Percentiles rank a stretch among this genome's conserved stretches.
Conservation (phyloP, 2,888 invertebrate species). For the Agrypnus murinus region DNA sequence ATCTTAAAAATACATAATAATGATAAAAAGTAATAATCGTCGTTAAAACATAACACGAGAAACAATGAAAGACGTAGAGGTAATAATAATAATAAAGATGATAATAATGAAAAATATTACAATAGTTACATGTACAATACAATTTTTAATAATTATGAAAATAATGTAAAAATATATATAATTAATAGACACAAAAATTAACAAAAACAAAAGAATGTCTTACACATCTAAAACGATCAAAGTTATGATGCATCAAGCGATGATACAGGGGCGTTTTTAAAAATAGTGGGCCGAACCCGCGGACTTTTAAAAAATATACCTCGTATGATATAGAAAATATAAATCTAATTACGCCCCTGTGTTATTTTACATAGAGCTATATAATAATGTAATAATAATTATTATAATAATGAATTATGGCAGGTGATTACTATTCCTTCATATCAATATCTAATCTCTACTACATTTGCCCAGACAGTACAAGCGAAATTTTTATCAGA, state of each 20-base stretch:
- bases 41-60: conserved; percentile 54
- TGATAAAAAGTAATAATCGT: conserved; percentile 55
- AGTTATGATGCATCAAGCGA: conserved; percentile 55
- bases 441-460: conserved; percentile 50
- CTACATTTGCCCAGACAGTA: conserved; percentile 52
- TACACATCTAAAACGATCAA: conserved; percentile 44
- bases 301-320: conserved; percentile 44
- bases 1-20: conserved; percentile 57
- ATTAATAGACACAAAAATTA: not conserved
- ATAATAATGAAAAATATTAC: not conserved
- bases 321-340: conserved; percentile 42
- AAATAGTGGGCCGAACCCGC: conserved; percentile 44
- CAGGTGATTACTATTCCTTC: conserved; percentile 52
- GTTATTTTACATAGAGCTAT: conserved; percentile 42
- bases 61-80: conserved; percentile 63
- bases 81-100: conserved; percentile 61
- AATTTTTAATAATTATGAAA: conserved; percentile 9
- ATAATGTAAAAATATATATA: conserved; percentile 29
- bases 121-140: not conserved
- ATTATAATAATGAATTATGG: conserved; percentile 45
- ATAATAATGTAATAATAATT: conserved; percentile 35
- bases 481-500: conserved; percentile 42
- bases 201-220: conserved; percentile 28
- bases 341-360: conserved; percentile 42
- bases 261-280: conserved; percentile 44